These are phyloP conservation scores for Aldrovandia affinis DNA, from an alignment of 2,797 vertebrate species.

Conservation along the genomic window DNA sequence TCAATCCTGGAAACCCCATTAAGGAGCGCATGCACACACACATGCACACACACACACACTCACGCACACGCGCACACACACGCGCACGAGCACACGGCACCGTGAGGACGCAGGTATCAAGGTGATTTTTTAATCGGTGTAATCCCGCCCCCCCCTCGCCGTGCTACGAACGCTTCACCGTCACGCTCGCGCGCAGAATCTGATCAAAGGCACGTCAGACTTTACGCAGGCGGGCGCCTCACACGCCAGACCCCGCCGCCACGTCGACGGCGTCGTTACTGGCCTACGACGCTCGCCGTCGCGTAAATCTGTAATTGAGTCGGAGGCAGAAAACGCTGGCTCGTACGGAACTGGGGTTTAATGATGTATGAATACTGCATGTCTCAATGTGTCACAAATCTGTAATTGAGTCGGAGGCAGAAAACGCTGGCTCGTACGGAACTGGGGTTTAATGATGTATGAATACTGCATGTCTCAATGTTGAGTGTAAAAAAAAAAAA, in stretches of 20 bases:
- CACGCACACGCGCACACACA: no score
- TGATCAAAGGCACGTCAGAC: neutral
- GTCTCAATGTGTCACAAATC: neutral
- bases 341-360: no score
- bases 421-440: neutral
- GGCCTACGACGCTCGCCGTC: neutral
- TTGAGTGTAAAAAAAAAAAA: neutral
- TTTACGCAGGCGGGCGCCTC: neutral
- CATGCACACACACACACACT: no score
- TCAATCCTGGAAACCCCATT: neutral
- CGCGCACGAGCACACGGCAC: no score
- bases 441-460: neutral
- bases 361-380: neutral
- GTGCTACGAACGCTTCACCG: neutral
- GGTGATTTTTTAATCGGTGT: neutral
- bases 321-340: neutral
- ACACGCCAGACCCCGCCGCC: neutral
- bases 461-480: neutral
- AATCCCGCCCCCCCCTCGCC: neutral
- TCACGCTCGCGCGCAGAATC: neutral
- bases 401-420: neutral
- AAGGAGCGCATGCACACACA: no score
- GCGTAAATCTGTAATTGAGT: no score
- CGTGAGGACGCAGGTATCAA: neutral
- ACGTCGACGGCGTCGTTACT: neutral